Percentiles rank a stretch among this genome's conserved stretches.
These are phyloP conservation scores for Acanthosoma haemorrhoidale DNA, from an alignment of 2,888 invertebrate genomes.

Conservation along the genomic window DNA sequence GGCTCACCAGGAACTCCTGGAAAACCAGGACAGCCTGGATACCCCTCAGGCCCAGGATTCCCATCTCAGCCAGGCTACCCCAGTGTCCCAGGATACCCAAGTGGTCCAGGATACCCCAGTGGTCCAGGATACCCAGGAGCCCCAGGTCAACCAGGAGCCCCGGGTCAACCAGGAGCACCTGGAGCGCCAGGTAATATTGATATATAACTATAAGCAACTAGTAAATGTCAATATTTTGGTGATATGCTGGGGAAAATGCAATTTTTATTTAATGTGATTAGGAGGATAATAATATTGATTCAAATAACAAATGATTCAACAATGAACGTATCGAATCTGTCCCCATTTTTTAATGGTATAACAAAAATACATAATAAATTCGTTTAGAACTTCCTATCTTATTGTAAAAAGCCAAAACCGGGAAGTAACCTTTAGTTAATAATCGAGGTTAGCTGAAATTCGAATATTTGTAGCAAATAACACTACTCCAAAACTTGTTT, in stretches of 20 bases:
- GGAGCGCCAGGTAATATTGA: constrained; percentile 24
- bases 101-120: constrained; percentile 39
- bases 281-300: too few species aligned
- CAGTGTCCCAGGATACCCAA: constrained; percentile 36
- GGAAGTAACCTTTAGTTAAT: constrained; percentile 35
- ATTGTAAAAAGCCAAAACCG: constrained; percentile 37
- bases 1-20: constrained; percentile 33
- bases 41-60: constrained; percentile 38
- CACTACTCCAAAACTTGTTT: too few species aligned
- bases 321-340: too few species aligned
- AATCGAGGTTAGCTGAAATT: too few species aligned
- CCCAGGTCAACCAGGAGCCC: constrained; percentile 44
- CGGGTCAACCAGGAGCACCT: constrained; percentile 47
- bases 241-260: too few species aligned
- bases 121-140: constrained; percentile 42
- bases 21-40: constrained; percentile 41
- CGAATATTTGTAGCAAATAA: too few species aligned
- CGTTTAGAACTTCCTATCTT: too few species aligned
- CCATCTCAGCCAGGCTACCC: constrained; percentile 39
- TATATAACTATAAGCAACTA: too few species aligned
- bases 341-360: too few species aligned
- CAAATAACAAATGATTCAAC: background rate
- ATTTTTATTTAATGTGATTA: too few species aligned
- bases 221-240: too few species aligned
- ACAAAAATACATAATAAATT: too few species aligned